phyloP scores from a whole-genome alignment of 1,140 invertebrate genomes.

The Amphibalanus amphitrite region DNA sequence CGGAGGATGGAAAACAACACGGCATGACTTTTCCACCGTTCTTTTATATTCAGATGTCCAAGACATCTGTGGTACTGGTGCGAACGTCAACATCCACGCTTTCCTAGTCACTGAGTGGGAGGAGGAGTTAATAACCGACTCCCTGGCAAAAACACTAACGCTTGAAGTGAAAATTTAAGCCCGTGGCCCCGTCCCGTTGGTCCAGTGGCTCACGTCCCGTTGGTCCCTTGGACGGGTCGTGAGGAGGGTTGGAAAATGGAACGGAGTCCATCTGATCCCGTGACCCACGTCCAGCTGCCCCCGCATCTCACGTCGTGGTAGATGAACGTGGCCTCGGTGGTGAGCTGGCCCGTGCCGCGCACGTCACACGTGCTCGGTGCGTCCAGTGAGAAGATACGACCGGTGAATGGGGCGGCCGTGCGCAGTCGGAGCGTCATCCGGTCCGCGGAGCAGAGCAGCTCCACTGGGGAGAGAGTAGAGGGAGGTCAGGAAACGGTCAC shows the following conservation, averaged over 20 bases:
- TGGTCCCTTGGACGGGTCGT: too few relatives aligned
- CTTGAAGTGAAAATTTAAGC: slow-evolving; percentile 8
- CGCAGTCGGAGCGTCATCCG: slow-evolving; percentile 30
- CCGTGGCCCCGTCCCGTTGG: too few relatives aligned
- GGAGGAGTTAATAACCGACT: too few relatives aligned
- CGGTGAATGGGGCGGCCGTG: slow-evolving; percentile 33
- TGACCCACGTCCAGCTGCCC: too few relatives aligned
- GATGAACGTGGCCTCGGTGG: slow-evolving; percentile 27
- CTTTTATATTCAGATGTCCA: slow-evolving; percentile 3
- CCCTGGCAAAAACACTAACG: slow-evolving; percentile 20
- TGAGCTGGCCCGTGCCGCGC: slow-evolving; percentile 27
- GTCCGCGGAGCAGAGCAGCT: slow-evolving; percentile 30
- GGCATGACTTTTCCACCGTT: slow-evolving; percentile 18
- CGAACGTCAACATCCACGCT: too few relatives aligned
- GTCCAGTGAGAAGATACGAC: slow-evolving; percentile 31
- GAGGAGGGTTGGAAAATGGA: too few relatives aligned
- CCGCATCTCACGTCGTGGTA: slow-evolving; percentile 22
- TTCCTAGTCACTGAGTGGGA: too few relatives aligned
- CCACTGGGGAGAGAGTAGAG: slow-evolving; percentile 28
- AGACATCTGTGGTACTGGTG: slow-evolving; percentile 14
- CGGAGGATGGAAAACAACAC: slow-evolving; percentile 17
- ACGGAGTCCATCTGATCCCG: too few relatives aligned
- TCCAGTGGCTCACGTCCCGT: too few relatives aligned
- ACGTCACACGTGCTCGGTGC: slow-evolving; percentile 29
- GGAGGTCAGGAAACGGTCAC: too few relatives aligned